Percentiles rank a stretch among this genome's conserved stretches.
Evolutionary conservation across 2,797 vertebrate genomes (phyloP).

Genomic region (Nasua narica): DNA sequence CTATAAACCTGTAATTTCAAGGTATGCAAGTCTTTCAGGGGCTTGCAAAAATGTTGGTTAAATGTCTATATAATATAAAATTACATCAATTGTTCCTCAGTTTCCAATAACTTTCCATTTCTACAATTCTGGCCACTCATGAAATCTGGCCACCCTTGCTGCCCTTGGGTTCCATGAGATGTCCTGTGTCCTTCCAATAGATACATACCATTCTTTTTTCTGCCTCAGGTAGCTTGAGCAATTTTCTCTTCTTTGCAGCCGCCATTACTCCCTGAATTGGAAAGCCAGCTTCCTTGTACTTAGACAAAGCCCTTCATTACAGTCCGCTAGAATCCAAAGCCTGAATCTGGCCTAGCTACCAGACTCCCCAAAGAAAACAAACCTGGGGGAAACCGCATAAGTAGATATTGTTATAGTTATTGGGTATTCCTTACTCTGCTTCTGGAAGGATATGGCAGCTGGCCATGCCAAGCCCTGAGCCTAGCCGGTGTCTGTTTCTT

Average conservation of each 20-base stretch:
- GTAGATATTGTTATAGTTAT: background rate
- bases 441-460: background rate
- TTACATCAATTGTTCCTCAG: background rate
- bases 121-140: background rate
- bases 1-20: background rate
- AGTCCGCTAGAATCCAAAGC: background rate
- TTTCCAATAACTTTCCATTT: slow-evolving; percentile 20
- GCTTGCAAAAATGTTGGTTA: background rate
- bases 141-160: background rate
- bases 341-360: background rate
- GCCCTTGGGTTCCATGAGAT: background rate
- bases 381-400: background rate
- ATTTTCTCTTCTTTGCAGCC: background rate
- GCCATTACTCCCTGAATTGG: background rate
- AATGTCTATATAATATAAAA: background rate
- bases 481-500: background rate
- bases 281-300: background rate
- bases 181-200: background rate
- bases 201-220: background rate
- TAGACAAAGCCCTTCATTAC: background rate
- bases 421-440: background rate
- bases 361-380: background rate
- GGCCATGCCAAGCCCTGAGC: background rate
- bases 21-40: background rate
- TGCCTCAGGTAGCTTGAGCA: background rate